Conservation (phyloP, 2,888 invertebrate species). For the Philereme vetulata region DNA sequence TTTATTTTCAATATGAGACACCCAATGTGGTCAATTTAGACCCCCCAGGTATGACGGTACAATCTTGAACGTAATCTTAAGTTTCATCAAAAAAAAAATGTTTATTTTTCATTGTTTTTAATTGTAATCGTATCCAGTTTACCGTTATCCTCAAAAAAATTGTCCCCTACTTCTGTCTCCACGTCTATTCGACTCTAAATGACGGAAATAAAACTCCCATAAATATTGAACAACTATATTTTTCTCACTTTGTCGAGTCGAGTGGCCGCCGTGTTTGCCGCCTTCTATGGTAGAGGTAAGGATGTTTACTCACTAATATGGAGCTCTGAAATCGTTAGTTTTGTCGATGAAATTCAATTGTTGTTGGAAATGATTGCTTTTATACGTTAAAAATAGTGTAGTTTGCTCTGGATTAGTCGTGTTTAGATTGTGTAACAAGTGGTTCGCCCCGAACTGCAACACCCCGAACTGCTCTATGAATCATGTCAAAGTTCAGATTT, state of each 20-base stretch:
- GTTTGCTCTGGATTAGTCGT: too few relatives aligned
- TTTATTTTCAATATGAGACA: too few relatives aligned
- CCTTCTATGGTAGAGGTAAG: constrained; percentile 48
- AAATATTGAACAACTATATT: constrained; percentile 82
- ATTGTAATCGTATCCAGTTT: constrained; percentile 48
- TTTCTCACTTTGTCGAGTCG: constrained; percentile 80
- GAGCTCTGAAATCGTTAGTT: constrained; percentile 15
- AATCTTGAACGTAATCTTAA: too few relatives aligned
- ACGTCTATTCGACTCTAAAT: constrained; percentile 74
- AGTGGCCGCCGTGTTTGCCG: constrained; percentile 56
- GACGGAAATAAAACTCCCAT: constrained; percentile 81
- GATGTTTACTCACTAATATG: constrained; percentile 22
- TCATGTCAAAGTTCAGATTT: too few relatives aligned
- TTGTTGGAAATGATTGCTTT: neutral
- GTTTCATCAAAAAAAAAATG: too few relatives aligned
- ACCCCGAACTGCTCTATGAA: too few relatives aligned
- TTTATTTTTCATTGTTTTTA: too few relatives aligned
- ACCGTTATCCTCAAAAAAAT: constrained; percentile 27
- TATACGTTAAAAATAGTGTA: too few relatives aligned
- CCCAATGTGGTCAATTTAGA: too few relatives aligned
- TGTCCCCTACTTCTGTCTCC: constrained; percentile 54
- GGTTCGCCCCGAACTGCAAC: too few relatives aligned
- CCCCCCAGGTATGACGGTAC: too few relatives aligned
- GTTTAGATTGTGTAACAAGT: too few relatives aligned
- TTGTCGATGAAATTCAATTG: constrained; percentile 12